These are phyloP conservation scores for Perodicticus potto DNA, from an alignment of 2,797 vertebrate species.

Conservation along the genomic window DNA sequence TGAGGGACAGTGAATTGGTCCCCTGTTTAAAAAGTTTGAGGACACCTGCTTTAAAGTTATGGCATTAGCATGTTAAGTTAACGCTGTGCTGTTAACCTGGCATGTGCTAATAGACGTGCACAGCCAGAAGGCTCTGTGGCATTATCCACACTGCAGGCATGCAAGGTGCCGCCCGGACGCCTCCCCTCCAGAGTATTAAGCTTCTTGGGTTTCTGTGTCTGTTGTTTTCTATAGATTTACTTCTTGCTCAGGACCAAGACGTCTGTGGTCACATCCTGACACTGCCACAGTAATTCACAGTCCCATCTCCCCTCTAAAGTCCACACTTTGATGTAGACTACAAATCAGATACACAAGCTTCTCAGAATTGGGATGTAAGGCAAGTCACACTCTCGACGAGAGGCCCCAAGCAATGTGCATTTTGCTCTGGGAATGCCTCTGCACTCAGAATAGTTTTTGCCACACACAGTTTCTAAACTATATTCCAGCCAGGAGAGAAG, in stretches of 20 bases:
- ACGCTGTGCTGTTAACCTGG: fast-evolving
- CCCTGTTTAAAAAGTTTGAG: too few species aligned
- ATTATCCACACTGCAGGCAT: too few species aligned
- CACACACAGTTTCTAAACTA: neutral
- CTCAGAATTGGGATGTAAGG: neutral
- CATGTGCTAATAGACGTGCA: neutral
- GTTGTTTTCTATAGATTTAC: neutral
- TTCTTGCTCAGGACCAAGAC: neutral
- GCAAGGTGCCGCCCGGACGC: neutral
- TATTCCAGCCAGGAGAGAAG: neutral
- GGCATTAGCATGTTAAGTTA: neutral
- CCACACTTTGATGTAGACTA: neutral
- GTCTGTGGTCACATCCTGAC: neutral
- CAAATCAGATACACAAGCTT: neutral
- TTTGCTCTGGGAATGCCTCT: neutral
- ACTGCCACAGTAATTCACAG: neutral
- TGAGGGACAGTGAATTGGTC: too few species aligned
- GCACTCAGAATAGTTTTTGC: neutral
- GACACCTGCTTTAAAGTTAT: neutral
- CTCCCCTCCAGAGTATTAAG: fast-evolving
- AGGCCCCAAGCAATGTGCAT: neutral
- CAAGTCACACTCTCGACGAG: neutral
- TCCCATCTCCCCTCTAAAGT: neutral
- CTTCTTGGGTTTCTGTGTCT: neutral
- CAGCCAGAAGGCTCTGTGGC: fast-evolving